Evolutionary conservation across 2,888 invertebrate genomes (phyloP).

Genomic region (Orthonychiurus folsomi): DNA sequence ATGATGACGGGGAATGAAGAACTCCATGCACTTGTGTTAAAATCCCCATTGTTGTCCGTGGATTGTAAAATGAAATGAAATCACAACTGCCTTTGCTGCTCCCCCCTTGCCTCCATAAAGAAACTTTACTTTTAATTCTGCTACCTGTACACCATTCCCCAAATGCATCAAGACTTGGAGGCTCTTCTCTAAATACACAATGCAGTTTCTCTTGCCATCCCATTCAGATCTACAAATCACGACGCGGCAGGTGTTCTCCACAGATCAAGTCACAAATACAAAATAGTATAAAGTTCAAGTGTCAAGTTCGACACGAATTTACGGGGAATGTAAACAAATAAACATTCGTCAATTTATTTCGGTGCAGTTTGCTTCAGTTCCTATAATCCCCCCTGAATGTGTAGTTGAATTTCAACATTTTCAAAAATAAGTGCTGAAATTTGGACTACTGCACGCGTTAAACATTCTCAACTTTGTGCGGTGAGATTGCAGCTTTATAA

Average conservation of each 20-base stretch:
- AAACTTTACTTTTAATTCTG: constrained; percentile 3
- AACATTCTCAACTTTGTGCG: no score
- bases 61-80: neutral
- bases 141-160: neutral
- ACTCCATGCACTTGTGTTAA: neutral
- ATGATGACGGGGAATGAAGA: neutral
- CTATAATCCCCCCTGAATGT: no score
- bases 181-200: neutral
- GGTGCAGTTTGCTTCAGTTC: no score
- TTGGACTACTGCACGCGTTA: no score
- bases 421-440: no score
- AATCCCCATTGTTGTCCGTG: neutral
- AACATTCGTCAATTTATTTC: no score
- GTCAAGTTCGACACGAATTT: neutral
- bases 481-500: no score
- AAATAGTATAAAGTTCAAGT: neutral
- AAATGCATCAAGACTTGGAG: neutral
- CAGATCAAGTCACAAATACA: no score
- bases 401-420: no score
- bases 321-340: neutral
- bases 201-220: neutral
- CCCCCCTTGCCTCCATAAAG: neutral
- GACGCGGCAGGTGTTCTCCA: no score
- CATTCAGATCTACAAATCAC: neutral
- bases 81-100: neutral